Conservation (phyloP, 30 jellyfish, hydroid and myxozoan genomes). For the Aurelia aurita region DNA sequence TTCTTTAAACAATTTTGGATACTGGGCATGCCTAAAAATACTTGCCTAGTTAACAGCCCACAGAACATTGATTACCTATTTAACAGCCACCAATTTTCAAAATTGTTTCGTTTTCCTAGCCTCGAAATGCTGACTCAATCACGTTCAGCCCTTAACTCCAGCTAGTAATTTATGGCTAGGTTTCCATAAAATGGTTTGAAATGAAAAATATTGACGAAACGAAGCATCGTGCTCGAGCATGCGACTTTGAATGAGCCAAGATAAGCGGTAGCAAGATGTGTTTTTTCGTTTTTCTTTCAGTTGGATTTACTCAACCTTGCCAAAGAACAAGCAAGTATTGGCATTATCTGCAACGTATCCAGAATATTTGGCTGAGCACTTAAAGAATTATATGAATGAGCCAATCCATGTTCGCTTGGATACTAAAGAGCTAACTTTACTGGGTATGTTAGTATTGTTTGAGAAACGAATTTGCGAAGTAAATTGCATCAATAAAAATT, state of each 20-base stretch:
- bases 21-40: too few species aligned
- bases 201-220: not conserved
- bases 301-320: constrained; percentile 89
- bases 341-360: constrained; percentile 99
- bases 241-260: not conserved
- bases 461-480: too few species aligned
- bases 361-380: constrained; percentile 56
- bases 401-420: constrained; percentile 84
- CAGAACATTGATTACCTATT: too few species aligned
- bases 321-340: constrained; percentile 86
- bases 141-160: too few species aligned
- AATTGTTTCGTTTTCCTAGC: too few species aligned
- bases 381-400: constrained; percentile 83
- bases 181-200: too few species aligned
- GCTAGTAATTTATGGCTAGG: too few species aligned
- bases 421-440: constrained; percentile 63
- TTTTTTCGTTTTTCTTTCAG: constrained; percentile 10
- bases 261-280: not conserved
- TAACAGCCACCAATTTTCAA: too few species aligned
- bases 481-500: too few species aligned
- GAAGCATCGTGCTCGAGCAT: not conserved
- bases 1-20: too few species aligned
- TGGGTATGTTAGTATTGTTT: constrained; percentile 55
- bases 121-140: too few species aligned
- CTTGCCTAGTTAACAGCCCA: too few species aligned